Percentiles rank a stretch among this genome's conserved stretches.
Evolutionary conservation across 2,797 vertebrate species (phyloP).

Genomic region (Phrynocephalus vlangalii): DNA sequence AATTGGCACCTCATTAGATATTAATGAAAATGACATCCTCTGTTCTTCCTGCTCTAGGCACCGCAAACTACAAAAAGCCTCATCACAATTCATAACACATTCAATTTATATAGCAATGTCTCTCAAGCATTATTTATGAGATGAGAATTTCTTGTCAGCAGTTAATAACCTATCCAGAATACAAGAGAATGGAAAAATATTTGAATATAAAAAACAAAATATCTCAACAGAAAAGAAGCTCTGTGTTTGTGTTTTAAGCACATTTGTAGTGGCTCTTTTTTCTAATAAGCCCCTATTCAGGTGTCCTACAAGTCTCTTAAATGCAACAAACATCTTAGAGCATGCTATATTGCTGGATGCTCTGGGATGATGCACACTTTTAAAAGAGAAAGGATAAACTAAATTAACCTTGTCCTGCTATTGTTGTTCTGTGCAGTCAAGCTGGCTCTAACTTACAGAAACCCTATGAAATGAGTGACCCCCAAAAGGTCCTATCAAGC

Average conservation of each 20-base stretch:
- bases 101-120: slow-evolving; percentile 80
- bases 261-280: slow-evolving; percentile 53
- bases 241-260: slow-evolving; percentile 65
- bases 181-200: slow-evolving; percentile 65
- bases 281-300: slow-evolving; percentile 40
- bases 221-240: slow-evolving; percentile 63
- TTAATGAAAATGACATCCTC: slow-evolving; percentile 87
- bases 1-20: slow-evolving; percentile 89
- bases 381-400: not conserved
- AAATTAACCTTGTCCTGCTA: not conserved
- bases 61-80: slow-evolving; percentile 80
- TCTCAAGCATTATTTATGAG: slow-evolving; percentile 87
- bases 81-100: slow-evolving; percentile 84
- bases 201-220: slow-evolving; percentile 42
- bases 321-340: slow-evolving; percentile 47
- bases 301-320: slow-evolving; percentile 58
- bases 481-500: too few relatives aligned
- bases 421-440: too few relatives aligned
- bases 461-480: too few relatives aligned
- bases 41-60: slow-evolving; percentile 84
- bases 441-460: too few relatives aligned
- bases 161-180: slow-evolving; percentile 79
- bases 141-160: slow-evolving; percentile 83
- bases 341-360: not conserved
- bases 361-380: not conserved